Evolutionary conservation across 2,113 vertebrate species (phyloP), one percentile per base, ranked within the genome.

Genomic region (Cacatua alba): DNA sequence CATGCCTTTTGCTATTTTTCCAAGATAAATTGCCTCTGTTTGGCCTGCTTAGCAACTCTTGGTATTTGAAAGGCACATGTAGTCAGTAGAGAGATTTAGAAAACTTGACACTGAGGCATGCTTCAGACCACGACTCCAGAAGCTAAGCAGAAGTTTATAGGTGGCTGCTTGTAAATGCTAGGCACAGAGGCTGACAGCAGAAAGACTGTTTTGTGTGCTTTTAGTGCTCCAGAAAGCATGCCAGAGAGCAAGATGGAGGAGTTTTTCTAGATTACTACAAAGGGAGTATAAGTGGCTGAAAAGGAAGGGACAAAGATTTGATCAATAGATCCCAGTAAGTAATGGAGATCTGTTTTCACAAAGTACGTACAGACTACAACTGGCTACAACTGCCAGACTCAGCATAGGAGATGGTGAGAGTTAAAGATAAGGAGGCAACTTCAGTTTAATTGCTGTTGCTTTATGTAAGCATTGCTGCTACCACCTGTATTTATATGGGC

Each of bases 11-110:
- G 51, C 90, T 79, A 0, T 26, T 96, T 90, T 87, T 76, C 57
- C 82, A 85, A 60, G 74, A 71, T 28, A 48, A 97, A 93, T 48
- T 85, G 39, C 44, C 48, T 91, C 65, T 78, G 29, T 69, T 96
- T 91, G 65, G 86, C 82, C n/a, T 4, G 4, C 52, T 77, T 91
- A 88, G 37, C 59, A 64, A 3, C 41, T 90, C 82, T 60, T 95
- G 60, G 76, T 79, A 53, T 79, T 8, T 76, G 39, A 69, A 82
- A 82, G 70, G 28, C 48, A 23, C 35, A 69, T 52, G 31, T 11
- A 82, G 65, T 55, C 74, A 79, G 62, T 18, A 76, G 35, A 75
- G 60, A 29, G 35, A 63, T 53, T 78, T 46, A 41, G 39, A 55
- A 63, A 75, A 35, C 26, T 53, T 41, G 11, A 68, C 65, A 69